Base-by-base conservation (phyloP, 2,113 vertebrate genomes). In the Catharus fuscescens region DNA sequence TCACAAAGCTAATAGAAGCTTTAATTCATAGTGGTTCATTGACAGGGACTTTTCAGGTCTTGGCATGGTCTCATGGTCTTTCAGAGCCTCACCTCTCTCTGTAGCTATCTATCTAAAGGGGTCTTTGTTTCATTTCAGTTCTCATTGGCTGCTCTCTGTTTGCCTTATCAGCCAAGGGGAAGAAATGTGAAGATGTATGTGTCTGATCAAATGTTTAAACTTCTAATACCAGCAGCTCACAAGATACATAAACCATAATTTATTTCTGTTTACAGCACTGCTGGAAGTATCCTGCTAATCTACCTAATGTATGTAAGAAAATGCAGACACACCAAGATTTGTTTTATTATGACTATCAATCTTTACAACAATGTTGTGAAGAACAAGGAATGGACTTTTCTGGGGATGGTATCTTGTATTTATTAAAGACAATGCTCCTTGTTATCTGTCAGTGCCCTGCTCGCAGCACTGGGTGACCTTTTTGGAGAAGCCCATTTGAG, bases 171-270 rank as follows among this genome's bases (percentile, higher is more conserved):
- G 34, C 34, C 19, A 8, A 65, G 74, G 72, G 92, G 40, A 84
- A 81, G 52, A 88, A 56, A 73, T 56, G 83, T 64, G 62, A 82
- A 73, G 70, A 77, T 76, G 52, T 80, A 89, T 67, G 29, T 48
- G 59, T 52, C 50, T 86, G 85, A 94, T 96, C 59, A 97, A 96
- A 95, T 95, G 96, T 93, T 96, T 91, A 83, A 47, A 91, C 80
- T 96, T 91, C 70, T 90, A 95, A 95, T 86, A 47, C 56, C 59
- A 92, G 74, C 48, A 88, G 52, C 80, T 92, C 38, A 67, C 48
- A 80, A 66, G 80, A 83, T 48, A 50, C 44, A 86, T 70, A 94
- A 93, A 89, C 45, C 31, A 17, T 65, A 86, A 95, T 92, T 91
- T 92, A 94, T 82, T 81, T 69, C 45, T 95, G 83, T 95, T 97